Evolutionary conservation across 2,797 vertebrate genomes (phyloP).

Genomic region (Chelonia mydas): DNA sequence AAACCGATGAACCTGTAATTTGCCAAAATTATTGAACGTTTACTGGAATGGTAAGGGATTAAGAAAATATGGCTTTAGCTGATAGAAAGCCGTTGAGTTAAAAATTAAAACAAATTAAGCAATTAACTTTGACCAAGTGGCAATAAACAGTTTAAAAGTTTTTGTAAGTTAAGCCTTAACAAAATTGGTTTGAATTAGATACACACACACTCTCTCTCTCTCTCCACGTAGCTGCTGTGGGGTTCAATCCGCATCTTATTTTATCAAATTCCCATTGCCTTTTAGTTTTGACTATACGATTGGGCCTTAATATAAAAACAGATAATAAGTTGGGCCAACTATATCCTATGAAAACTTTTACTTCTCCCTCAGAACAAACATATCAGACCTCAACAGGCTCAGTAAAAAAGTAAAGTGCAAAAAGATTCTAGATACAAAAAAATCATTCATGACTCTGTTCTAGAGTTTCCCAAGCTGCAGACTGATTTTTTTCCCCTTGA

Average conservation of each 20-base stretch:
- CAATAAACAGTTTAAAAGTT: conserved; percentile 53
- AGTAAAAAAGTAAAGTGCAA: neutral
- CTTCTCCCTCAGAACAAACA: neutral
- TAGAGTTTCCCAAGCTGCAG: neutral
- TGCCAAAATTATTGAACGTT: conserved; percentile 64
- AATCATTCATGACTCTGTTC: conserved; percentile 14
- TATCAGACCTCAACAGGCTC: neutral
- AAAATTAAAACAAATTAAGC: conserved; percentile 62
- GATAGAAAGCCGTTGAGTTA: conserved; percentile 61
- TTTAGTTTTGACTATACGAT: neutral
- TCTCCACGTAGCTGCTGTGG: too few relatives aligned
- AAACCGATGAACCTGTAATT: conserved; percentile 48
- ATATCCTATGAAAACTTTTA: neutral
- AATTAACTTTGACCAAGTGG: conserved; percentile 28
- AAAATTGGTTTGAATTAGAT: neutral
- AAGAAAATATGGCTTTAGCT: conserved; percentile 43
- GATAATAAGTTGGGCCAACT: neutral
- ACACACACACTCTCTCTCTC: too few relatives aligned
- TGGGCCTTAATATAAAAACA: neutral
- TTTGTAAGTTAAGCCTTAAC: neutral
- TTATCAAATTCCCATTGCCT: neutral
- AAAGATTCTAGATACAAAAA: conserved; percentile 10
- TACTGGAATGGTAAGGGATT: conserved; percentile 63
- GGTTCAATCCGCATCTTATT: neutral
- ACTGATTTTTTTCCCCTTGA: neutral